Percentiles rank a stretch among this genome's conserved stretches.
phyloP scores from a whole-genome alignment of 2,888 invertebrate genomes.

The Scaptomyza reducta region DNA sequence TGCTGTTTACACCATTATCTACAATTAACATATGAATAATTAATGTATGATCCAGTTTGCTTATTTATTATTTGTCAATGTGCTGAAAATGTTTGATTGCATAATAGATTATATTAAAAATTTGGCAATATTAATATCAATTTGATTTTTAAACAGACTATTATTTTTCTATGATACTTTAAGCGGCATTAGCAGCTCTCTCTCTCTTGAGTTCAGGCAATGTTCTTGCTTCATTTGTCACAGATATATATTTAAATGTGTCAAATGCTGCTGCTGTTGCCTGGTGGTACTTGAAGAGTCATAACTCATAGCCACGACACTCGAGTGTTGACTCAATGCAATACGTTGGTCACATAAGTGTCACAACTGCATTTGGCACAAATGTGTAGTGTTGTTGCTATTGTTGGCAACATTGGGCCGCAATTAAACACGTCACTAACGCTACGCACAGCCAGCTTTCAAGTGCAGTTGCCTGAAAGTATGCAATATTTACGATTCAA shows the following conservation, averaged over 20 bases:
- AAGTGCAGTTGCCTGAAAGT: slow-evolving; percentile 31
- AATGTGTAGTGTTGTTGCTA: slow-evolving; percentile 48
- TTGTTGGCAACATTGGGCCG: slow-evolving; percentile 40
- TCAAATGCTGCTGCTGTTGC: slow-evolving; percentile 32
- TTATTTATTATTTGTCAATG: neutral
- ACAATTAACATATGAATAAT: neutral
- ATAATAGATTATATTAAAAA: neutral
- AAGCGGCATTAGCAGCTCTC: neutral
- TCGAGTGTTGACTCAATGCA: slow-evolving; percentile 50
- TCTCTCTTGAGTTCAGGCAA: neutral
- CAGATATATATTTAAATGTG: slow-evolving; percentile 51
- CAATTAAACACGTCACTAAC: slow-evolving; percentile 56
- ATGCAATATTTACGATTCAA: slow-evolving; percentile 59
- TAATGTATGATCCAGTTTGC: neutral
- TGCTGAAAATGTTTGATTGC: neutral
- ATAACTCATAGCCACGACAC: slow-evolving; percentile 63
- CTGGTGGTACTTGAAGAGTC: slow-evolving; percentile 47
- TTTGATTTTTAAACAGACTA: too few relatives aligned
- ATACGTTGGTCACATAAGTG: slow-evolving; percentile 61
- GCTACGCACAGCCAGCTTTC: slow-evolving; percentile 27
- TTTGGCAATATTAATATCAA: neutral
- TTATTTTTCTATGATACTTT: too few relatives aligned
- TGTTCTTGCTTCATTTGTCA: slow-evolving; percentile 58
- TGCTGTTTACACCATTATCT: neutral
- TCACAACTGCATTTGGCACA: slow-evolving; percentile 68